Evolutionary conservation across 2,888 invertebrate genomes (phyloP), one percentile per base, ranked within the genome.

Genomic region (Lutraria lutraria): DNA sequence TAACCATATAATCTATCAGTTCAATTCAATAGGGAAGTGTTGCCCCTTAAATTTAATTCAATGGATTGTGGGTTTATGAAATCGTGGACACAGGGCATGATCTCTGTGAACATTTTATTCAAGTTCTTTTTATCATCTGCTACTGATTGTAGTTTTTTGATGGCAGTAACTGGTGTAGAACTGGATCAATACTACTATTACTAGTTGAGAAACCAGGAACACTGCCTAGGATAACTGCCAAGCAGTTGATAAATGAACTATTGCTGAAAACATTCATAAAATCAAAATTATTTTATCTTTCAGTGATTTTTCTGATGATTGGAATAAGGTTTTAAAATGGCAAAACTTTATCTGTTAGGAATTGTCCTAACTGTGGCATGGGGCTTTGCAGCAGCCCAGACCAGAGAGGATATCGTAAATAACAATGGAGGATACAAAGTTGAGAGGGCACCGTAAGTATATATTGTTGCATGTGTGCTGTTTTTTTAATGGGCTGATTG

Each of bases 371-470:
- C 90, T 53, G 81, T 88, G 0, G 83, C 88, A 19, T 89, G 87
- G 85, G 85, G 89, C 84, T 92, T 91, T 79, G 92, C 89, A 31
- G 83, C 85, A 85, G 89, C 89, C 53, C 92, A 93, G 80, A 89
- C 90, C 6, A 90, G 93, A 80, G 85, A 93, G 12, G 91, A 90
- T 34, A 91, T 94, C 52, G 90, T 94, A 16, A 92, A 92, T 63
- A 94, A 94, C 86, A 83, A 88, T 31, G 92, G 87, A 56, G 94
- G 94, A 60, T 95, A 94, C 87, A 92, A 93, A 83, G 93, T 94
- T 81, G 94, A 93, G 16, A 93, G 94, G 92, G 93, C 94, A 31
- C 94, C 95, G 95, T 95, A 93, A 92, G 95, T 94, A 53, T 43
- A 43, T 34, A 31, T 31, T 1, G 19, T 25, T 85, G n/a, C 21